Conservation (phyloP, 1,140 invertebrate species). For the Pteromalus puparum region DNA sequence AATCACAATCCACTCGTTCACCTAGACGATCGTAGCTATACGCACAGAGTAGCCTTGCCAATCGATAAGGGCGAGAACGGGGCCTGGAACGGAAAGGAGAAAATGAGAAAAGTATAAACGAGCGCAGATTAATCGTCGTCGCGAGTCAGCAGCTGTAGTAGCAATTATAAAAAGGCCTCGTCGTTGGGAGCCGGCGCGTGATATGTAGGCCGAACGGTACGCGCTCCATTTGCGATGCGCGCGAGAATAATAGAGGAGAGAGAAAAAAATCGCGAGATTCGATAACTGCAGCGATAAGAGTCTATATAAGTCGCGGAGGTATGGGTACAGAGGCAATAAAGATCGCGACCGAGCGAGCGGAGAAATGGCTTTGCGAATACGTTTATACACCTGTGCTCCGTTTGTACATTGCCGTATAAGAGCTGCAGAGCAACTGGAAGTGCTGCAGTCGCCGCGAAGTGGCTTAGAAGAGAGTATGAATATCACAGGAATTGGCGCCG, state of each 20-base stretch:
- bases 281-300: constrained; percentile 67
- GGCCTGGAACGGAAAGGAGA: constrained; percentile 17
- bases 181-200: not conserved
- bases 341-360: constrained; percentile 51
- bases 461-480: constrained; percentile 46
- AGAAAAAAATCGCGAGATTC: constrained; percentile 53
- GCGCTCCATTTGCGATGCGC: constrained; percentile 39
- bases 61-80: constrained; percentile 24
- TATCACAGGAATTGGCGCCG: not conserved
- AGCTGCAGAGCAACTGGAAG: constrained; percentile 55
- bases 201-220: constrained; percentile 24
- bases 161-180: not conserved
- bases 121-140: constrained; percentile 33
- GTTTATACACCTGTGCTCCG: not conserved
- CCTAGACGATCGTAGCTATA: not conserved
- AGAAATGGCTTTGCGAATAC: constrained; percentile 57
- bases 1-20: constrained; percentile 24
- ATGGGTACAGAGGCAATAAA: constrained; percentile 60
- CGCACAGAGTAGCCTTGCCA: not conserved
- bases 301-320: constrained; percentile 60
- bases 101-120: constrained; percentile 12
- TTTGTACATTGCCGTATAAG: constrained; percentile 59
- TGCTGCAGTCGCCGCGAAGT: constrained; percentile 58
- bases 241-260: constrained; percentile 14
- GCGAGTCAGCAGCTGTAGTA: not conserved